Base-by-base conservation (phyloP, 35 echinoderm and acorn worm genomes). In the Apostichopus californicus region DNA sequence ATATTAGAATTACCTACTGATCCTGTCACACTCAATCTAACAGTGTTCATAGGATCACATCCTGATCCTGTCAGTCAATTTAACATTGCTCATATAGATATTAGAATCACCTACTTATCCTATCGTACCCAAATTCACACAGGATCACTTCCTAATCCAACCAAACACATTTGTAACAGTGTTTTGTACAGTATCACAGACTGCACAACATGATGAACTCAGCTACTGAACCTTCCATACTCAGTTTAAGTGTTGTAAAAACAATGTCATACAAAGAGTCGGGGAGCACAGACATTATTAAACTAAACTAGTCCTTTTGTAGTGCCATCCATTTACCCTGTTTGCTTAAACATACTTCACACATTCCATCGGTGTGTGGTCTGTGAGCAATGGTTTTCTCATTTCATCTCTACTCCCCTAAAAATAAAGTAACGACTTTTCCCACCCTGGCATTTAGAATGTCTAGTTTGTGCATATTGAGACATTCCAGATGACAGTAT, bases 381-480 rank as follows among this genome's bases (percentile, higher is more conserved):
- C 81, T 59, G 17, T 85, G 15, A 85, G 81, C 15, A 21, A 59
- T 24, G 55, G 22, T 84, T 20, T 57, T 58, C 81, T 85, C 81
- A 85, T 15, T 21, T 56, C 58, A 58, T 85, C 26, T 54, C 26
- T 54, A 15, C 25, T 54, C n/a, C 5, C 81, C 56, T 85, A 85
- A 85, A 85, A 13, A 60, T 58, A 85, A 85, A 59, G 58, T 85
- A 58, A 85, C 17, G 81, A 85, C 81, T 85, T 59, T 85, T 85
- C 2, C 58, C 56, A 60, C 55, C 24, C 57, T 85, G 81, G 81
- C 81, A 85, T 85, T 85, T 85, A 58, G 81, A 56, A 58, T 85
- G 81, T 85, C 81, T 85, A 85, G 81, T 85, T 85, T 56, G 54
- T 20, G 81, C 13, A 22, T 85, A 85, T 56, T 85, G 81, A 85